Conservation (phyloP, 2,113 vertebrate genomes). For the Siniperca knerii region DNA sequence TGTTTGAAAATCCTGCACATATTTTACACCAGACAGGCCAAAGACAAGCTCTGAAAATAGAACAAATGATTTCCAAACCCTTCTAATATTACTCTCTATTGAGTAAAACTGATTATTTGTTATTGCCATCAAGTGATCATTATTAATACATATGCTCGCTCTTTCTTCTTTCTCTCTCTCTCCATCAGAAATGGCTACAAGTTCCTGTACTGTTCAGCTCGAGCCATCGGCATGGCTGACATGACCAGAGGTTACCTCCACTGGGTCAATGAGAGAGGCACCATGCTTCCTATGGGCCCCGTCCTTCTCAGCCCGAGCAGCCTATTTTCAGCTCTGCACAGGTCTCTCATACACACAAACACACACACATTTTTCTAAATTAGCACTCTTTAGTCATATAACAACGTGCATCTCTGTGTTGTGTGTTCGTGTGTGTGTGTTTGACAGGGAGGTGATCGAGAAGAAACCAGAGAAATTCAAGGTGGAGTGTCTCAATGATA, state of each 20-base stretch:
- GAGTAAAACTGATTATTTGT: not conserved
- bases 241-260: conserved; percentile 97
- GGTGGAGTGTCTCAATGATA: conserved; percentile 96
- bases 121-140: not conserved
- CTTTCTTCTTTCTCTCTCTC: not conserved
- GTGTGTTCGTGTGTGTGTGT: conserved; percentile 37
- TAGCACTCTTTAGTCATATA: not conserved
- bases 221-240: conserved; percentile 97
- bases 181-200: conserved; percentile 93
- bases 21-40: not conserved
- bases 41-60: not conserved
- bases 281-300: conserved; percentile 94
- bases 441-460: conserved; percentile 95
- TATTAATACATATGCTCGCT: not conserved
- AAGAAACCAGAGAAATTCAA: conserved; percentile 99
- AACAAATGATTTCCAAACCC: not conserved
- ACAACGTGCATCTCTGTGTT: not conserved
- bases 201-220: conserved; percentile 96
- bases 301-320: conserved; percentile 97
- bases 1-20: not conserved
- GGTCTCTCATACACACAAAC: conserved; percentile 78
- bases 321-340: conserved; percentile 96
- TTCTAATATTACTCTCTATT: too few species aligned
- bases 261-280: conserved; percentile 97
- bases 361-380: not conserved